Percentiles rank a stretch among this genome's conserved stretches.
Conservation (phyloP, 2,113 vertebrate genomes). For the Macrotis lagotis region DNA sequence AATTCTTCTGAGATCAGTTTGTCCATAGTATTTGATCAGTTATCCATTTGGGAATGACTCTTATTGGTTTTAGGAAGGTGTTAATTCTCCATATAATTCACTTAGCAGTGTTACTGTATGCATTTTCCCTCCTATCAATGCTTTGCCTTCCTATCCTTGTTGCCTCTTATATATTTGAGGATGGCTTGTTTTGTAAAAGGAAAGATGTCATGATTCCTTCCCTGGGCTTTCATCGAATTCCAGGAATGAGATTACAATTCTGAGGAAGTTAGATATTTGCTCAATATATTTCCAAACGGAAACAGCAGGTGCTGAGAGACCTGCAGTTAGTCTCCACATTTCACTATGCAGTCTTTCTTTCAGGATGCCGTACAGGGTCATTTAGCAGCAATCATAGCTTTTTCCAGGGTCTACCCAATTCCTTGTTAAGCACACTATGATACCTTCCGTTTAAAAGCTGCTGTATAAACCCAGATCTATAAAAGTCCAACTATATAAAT, state of each 20-base stretch:
- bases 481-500: slow-evolving; percentile 53
- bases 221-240: slow-evolving; percentile 21
- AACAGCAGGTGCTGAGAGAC: neutral
- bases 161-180: neutral
- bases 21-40: neutral
- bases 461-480: slow-evolving; percentile 52
- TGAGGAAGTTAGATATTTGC: slow-evolving; percentile 26
- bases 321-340: neutral
- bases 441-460: slow-evolving; percentile 54
- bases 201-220: neutral
- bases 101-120: neutral
- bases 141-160: neutral
- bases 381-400: neutral
- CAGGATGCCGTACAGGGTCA: neutral
- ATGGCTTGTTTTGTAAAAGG: neutral
- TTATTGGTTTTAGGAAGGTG: neutral
- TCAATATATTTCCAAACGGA: neutral
- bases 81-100: neutral
- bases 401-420: slow-evolving; percentile 45
- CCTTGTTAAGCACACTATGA: slow-evolving; percentile 20
- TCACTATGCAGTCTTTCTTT: neutral
- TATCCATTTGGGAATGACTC: neutral
- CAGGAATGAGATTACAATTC: neutral
- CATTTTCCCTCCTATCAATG: neutral
- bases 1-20: neutral